Base-by-base conservation (phyloP, 2,113 vertebrate genomes). In the Zootoca vivipara region DNA sequence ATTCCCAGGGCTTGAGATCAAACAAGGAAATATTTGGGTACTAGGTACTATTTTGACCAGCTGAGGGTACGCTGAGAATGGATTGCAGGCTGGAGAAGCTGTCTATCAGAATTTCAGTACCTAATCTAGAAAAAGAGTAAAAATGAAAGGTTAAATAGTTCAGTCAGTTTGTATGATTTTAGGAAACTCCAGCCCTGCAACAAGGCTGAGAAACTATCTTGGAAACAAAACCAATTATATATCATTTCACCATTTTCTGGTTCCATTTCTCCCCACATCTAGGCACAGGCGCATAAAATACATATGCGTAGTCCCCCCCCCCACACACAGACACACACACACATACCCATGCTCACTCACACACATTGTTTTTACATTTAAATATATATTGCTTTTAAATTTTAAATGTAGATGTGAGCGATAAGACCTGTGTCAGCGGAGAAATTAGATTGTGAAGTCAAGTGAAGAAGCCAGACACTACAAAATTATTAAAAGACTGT, bases 371-470 rank as follows among this genome's bases (percentile, higher is more conserved):
- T 88, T 93, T 94, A 92, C 85, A 93, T 94, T 96, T 96, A 95
- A 97, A 97, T 96, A 96, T 91, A 95, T 95, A 96, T 93, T 95
- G 92, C 93, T 95, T 96, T 94, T 94, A 96, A 96, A 95, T 96
- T 96, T 94, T 94, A 96, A 96, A 96, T 92, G 82, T 75, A 92
- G 87, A 91, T 95, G 84, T 93, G 93, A 95, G 85, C 87, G 92
- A 95, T 87, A 95, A 67, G 69, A 94, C 80, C 70, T 91, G 92
- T 95, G 87, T 86, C 92, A 95, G 90, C 72, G 87, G 77, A 95
- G 87, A 96, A 96, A 97, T 96, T 96, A 96, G 93, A 95, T 95
- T 96, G 95, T 96, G 95, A 97, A 96, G 92, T 96, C 94, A 95
- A 96, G 93, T 96, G 94, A 96, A 90, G 93, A 96, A 96, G 87